A percentile compares a stretch with the other conserved stretches of the same genome.
Conservation (phyloP, 2,797 vertebrate genomes). For the Cyprinella venusta region DNA sequence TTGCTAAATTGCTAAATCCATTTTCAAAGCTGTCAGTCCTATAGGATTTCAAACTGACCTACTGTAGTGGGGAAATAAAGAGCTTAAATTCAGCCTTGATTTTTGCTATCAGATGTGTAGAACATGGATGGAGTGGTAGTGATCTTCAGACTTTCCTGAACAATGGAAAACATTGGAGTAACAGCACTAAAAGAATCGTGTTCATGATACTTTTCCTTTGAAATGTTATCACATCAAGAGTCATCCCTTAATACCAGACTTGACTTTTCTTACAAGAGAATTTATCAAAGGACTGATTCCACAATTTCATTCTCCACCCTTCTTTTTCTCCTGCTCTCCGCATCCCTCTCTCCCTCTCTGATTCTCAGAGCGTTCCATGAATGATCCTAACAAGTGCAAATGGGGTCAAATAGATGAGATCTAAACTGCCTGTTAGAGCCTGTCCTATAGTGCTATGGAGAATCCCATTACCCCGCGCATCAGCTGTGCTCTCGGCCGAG, state of each 20-base stretch:
- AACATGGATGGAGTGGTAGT: not conserved
- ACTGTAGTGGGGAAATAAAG: not conserved
- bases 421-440: conserved; percentile 40
- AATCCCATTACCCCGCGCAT: conserved; percentile 39
- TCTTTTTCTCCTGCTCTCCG: conserved; percentile 23
- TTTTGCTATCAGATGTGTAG: not conserved
- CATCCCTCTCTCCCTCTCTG: conserved; percentile 6
- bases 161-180: not conserved
- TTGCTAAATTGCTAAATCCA: not conserved
- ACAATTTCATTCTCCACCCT: conserved; percentile 3
- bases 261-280: conserved; percentile 35
- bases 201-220: conserved; percentile 12
- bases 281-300: conserved; percentile 38
- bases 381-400: conserved; percentile 48
- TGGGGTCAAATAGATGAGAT: conserved; percentile 45
- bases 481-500: conserved; percentile 34
- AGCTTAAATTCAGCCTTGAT: not conserved
- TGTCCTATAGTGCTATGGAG: conserved; percentile 22
- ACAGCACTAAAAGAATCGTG: not conserved
- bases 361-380: conserved; percentile 35
- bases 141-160: not conserved
- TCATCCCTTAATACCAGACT: conserved; percentile 49
- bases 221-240: conserved; percentile 31
- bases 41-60: not conserved
- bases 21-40: not conserved